Conservation (phyloP, 2,888 invertebrate genomes). For the Heliconius charithonia region DNA sequence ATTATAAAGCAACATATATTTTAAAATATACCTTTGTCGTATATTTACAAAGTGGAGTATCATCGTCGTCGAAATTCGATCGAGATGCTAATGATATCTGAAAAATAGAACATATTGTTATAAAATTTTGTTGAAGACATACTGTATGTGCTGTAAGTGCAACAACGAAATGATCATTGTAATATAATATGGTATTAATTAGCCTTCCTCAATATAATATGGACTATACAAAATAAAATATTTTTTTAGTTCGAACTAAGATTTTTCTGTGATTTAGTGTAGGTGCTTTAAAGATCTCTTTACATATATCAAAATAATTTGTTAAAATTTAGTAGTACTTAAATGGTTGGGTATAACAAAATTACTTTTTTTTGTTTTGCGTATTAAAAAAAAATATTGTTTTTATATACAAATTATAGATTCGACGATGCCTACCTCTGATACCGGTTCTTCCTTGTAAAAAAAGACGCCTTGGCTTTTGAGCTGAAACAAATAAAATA, state of each 20-base stretch:
- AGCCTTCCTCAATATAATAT: background rate
- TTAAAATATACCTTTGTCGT: background rate
- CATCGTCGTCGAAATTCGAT: background rate
- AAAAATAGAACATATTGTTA: background rate
- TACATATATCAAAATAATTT: no score
- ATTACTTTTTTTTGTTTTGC: background rate
- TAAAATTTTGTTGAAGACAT: no score
- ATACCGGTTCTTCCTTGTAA: background rate
- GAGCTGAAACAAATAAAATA: slow-evolving; percentile 9
- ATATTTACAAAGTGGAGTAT: background rate
- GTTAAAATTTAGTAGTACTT: background rate
- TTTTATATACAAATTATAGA: background rate
- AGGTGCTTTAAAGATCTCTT: no score
- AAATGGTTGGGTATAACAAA: background rate
- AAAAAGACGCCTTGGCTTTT: background rate
- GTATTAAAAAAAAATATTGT: background rate
- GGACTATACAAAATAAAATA: no score
- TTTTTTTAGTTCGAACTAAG: no score
- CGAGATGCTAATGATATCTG: background rate
- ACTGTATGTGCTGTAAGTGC: no score
- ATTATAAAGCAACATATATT: background rate
- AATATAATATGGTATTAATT: background rate
- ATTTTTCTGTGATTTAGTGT: no score
- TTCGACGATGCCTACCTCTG: background rate
- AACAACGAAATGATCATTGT: background rate